Conservation (phyloP, 2,888 invertebrate genomes). For the Hypomecis atomaria region DNA sequence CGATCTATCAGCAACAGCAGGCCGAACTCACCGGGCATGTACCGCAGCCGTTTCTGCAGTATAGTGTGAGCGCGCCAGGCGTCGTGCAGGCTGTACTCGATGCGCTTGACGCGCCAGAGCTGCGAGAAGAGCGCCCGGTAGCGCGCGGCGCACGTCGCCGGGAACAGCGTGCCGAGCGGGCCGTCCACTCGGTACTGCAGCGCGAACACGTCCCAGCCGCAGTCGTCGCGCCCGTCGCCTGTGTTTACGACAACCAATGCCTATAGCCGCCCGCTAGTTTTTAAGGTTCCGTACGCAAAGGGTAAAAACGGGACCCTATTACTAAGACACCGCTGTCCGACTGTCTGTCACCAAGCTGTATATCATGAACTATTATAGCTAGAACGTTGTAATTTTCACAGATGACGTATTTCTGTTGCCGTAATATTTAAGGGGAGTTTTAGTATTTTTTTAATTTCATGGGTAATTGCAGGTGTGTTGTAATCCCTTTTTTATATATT, state of each 20-base stretch:
- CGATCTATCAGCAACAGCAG: neutral
- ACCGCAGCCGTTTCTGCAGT: constrained; percentile 88
- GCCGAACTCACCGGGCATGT: constrained; percentile 85
- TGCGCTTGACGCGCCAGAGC: constrained; percentile 95
- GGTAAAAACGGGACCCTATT: too few relatives aligned
- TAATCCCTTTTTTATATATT: too few relatives aligned
- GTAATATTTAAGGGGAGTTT: too few relatives aligned
- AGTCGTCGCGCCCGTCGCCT: constrained; percentile 87
- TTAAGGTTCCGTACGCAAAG: too few relatives aligned
- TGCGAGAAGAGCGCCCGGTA: constrained; percentile 94
- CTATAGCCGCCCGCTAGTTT: too few relatives aligned
- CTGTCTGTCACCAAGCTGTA: too few relatives aligned
- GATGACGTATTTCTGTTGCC: too few relatives aligned
- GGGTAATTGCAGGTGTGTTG: too few relatives aligned
- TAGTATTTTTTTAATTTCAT: too few relatives aligned
- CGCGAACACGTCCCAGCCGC: constrained; percentile 96
- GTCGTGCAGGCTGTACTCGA: constrained; percentile 92
- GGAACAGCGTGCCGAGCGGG: constrained; percentile 93
- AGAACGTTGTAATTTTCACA: too few relatives aligned
- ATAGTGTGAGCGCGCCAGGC: constrained; percentile 93
- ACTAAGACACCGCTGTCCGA: too few relatives aligned
- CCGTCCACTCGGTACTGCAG: constrained; percentile 95
- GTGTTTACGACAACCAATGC: neutral
- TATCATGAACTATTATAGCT: too few relatives aligned
- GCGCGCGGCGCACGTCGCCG: constrained; percentile 87